Evolutionary conservation across 2,888 invertebrate genomes (phyloP).

Genomic region (Ceraclea dissimilis): DNA sequence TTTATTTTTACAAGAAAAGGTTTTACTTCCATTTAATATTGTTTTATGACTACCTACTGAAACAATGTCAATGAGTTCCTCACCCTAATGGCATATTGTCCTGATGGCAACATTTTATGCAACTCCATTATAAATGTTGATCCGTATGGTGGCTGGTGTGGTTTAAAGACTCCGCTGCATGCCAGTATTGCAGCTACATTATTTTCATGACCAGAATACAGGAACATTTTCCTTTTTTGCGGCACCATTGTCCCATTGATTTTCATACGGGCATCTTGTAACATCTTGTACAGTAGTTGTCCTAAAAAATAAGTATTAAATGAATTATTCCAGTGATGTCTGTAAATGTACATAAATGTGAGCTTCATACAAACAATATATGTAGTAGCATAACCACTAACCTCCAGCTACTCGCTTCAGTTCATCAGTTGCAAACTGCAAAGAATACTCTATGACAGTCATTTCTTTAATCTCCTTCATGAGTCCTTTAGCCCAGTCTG

Average conservation of each 20-base stretch:
- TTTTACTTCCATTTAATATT: too few relatives aligned
- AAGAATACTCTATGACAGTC: conserved; percentile 41
- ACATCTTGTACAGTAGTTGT: conserved; percentile 42
- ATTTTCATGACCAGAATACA: conserved; percentile 57
- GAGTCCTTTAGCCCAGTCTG: conserved; percentile 37
- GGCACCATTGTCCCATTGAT: conserved; percentile 21
- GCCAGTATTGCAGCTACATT: conserved; percentile 54
- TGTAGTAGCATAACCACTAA: conserved; percentile 27
- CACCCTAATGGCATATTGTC: conserved; percentile 43
- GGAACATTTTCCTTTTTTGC: conserved; percentile 38
- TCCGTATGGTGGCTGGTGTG: conserved; percentile 52
- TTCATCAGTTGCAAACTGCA: conserved; percentile 36
- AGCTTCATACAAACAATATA: too few relatives aligned
- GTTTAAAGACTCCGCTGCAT: conserved; percentile 46
- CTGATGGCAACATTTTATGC: conserved; percentile 32
- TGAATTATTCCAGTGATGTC: too few relatives aligned
- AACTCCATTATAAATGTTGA: conserved; percentile 50
- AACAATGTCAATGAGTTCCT: too few relatives aligned
- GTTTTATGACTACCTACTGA: too few relatives aligned
- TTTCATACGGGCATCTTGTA: conserved; percentile 28
- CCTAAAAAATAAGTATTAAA: conserved; percentile 34
- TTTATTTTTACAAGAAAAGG: too few relatives aligned
- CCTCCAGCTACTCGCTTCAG: conserved; percentile 39
- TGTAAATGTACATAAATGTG: too few relatives aligned
- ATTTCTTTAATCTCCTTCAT: conserved; percentile 42